phyloP scores from a whole-genome alignment of 1,140 invertebrate species.

The Papilio machaon region DNA sequence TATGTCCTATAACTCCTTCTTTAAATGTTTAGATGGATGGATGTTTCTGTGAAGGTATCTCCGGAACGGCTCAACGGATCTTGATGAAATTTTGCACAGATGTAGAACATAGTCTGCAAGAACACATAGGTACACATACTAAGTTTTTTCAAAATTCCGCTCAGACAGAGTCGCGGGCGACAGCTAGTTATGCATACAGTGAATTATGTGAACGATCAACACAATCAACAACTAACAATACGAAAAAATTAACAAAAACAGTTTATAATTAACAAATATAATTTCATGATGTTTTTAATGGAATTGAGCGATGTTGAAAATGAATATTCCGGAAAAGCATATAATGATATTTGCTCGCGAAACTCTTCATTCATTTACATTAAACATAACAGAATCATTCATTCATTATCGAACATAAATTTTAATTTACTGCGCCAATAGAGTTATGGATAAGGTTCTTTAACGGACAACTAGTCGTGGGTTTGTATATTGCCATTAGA shows the following conservation, averaged over 20 bases:
- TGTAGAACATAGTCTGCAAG: no score
- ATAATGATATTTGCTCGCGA: not conserved
- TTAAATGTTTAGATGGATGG: no score
- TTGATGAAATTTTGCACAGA: no score
- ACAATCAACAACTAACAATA: conserved; percentile 16
- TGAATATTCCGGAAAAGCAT: not conserved
- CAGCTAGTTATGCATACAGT: not conserved
- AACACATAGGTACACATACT: no score
- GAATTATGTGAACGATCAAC: not conserved
- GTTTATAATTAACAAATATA: not conserved
- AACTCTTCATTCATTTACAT: not conserved
- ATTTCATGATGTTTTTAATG: not conserved
- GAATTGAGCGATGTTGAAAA: not conserved
- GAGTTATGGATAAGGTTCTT: not conserved
- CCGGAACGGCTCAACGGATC: no score
- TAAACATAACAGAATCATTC: not conserved
- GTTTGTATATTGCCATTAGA: no score
- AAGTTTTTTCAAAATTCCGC: no score
- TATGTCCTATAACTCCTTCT: no score
- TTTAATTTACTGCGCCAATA: not conserved
- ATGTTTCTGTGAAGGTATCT: no score
- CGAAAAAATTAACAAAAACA: conserved; percentile 10
- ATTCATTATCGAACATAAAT: not conserved
- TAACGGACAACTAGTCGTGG: no score
- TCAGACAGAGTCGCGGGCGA: no score